Evolutionary conservation across 2,888 invertebrate species (phyloP).

Genomic region (Eubasilissa splendida): DNA sequence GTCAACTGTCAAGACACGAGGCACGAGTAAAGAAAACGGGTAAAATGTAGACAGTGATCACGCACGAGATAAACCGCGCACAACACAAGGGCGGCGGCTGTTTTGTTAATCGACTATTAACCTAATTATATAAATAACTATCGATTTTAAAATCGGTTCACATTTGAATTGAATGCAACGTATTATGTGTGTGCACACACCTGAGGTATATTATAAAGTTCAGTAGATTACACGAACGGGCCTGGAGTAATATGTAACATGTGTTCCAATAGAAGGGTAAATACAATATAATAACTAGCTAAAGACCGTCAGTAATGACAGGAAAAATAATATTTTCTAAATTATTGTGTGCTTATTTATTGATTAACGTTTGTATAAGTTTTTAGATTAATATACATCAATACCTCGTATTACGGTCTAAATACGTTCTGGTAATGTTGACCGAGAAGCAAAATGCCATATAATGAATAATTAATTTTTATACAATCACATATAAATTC

Average conservation of each 20-base stretch:
- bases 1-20: no score
- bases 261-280: neutral
- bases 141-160: neutral
- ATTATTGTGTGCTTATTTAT: no score
- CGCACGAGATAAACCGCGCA: conserved; percentile 7
- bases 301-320: no score
- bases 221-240: neutral
- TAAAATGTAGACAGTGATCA: conserved; percentile 9
- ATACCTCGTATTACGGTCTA: no score
- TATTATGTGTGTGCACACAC: neutral
- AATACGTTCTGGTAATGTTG: no score
- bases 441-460: no score
- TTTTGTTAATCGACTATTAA: conserved; percentile 17
- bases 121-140: conserved; percentile 17
- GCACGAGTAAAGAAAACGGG: neutral
- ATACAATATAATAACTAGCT: no score
- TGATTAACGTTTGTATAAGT: no score
- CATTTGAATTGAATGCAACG: neutral
- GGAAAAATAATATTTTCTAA: no score
- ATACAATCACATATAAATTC: no score
- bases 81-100: conserved; percentile 26
- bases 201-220: conserved; percentile 1
- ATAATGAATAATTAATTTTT: no score
- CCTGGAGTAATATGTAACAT: neutral
- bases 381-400: no score